Evolutionary conservation across 2,888 invertebrate species (phyloP), one percentile per base, ranked within the genome.

Genomic region (Proisotoma minuta): DNA sequence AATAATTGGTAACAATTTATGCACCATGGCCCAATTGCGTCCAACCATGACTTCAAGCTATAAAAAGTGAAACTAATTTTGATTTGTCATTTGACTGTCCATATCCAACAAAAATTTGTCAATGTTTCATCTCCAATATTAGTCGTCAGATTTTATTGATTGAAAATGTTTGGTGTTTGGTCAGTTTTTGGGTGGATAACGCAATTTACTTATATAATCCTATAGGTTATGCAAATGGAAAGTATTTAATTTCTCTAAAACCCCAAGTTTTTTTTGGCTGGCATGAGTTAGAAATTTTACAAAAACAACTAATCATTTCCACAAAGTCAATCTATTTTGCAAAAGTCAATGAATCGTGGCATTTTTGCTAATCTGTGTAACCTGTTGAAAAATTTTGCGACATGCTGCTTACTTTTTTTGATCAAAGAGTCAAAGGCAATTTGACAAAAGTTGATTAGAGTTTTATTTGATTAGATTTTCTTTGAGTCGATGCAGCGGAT

Each of bases 31-130:
- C 49, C 49, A 49, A 5, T 49, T 18, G 47, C 47, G 20, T 49
- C 49, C 49, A 49, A 20, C 23, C 49, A 24, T 49, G 24, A 23
- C 24, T 20, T 5, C 24, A 49, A 23, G 3, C 43, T 8, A 43
- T 43, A 22, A 49, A 49, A 49, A 49, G 49, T 49, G 49, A 49
- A 22, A 49, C 49, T 49, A 49, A 49, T 49, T 15, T 15, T 12
- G 24, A 47, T 18, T 12, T 12, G 12, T 34, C 34, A 8, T 34
- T 34, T 34, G 34, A 10, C 34, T 10, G 12, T 8, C 34, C 34
- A 34, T 34, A 12, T 34, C n/a, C 10, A 34, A 34, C 34, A 34
- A 12, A 34, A 34, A 34, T 34, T 34, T 12, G 12, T 34, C 12
- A 34, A 10, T 34, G 12, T 12, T 34, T 34, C 34, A 34, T 8